These are phyloP conservation scores for Temnothorax rugatulus DNA, from an alignment of 2,888 invertebrate species.

Conservation along the genomic window DNA sequence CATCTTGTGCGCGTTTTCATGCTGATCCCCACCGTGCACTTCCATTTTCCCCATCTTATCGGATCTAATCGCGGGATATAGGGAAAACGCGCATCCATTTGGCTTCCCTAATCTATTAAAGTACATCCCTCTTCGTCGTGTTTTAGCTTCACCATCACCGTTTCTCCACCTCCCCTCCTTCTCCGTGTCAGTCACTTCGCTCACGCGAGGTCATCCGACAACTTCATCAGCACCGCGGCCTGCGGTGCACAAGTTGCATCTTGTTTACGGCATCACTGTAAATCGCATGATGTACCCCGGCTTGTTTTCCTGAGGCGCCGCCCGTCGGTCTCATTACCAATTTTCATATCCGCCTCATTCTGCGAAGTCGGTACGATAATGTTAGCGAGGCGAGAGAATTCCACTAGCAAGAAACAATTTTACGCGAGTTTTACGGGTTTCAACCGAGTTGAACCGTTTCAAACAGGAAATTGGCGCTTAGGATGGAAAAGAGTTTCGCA, in stretches of 20 bases:
- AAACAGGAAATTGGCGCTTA: slow-evolving; percentile 40
- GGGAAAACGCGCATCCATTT: slow-evolving; percentile 44
- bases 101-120: slow-evolving; percentile 45
- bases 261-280: slow-evolving; percentile 27
- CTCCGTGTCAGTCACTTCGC: slow-evolving; percentile 40
- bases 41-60: slow-evolving; percentile 36
- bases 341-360: slow-evolving; percentile 25
- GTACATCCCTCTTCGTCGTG: background rate
- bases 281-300: background rate
- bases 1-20: slow-evolving; percentile 23
- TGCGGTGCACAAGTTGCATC: slow-evolving; percentile 9
- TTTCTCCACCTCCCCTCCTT: background rate
- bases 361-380: slow-evolving; percentile 8
- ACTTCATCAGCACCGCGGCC: slow-evolving; percentile 39
- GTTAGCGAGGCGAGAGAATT: slow-evolving; percentile 7
- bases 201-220: slow-evolving; percentile 60
- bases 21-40: background rate
- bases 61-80: slow-evolving; percentile 37
- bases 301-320: background rate
- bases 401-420: slow-evolving; percentile 30
- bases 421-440: slow-evolving; percentile 18
- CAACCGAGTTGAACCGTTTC: background rate
- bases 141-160: slow-evolving; percentile 13
- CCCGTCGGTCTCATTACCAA: background rate
- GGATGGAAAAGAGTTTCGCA: slow-evolving; percentile 22